Evolutionary conservation across 2,113 vertebrate species (phyloP).

Genomic region (Nerophis ophidion): DNA sequence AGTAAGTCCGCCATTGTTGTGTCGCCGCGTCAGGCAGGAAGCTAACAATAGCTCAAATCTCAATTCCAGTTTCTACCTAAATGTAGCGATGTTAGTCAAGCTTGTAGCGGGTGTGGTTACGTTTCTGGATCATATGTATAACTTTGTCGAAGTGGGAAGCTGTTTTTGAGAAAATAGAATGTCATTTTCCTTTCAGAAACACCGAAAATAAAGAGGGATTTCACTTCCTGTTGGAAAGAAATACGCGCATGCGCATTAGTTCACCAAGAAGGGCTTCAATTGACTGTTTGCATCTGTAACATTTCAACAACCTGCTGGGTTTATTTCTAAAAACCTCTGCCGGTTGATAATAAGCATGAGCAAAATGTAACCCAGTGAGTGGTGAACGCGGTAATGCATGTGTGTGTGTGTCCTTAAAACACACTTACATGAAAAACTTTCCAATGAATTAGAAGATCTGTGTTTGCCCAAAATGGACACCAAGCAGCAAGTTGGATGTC

Average conservation of each 20-base stretch:
- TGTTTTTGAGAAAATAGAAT: neutral
- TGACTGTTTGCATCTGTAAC: neutral
- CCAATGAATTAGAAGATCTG: too few relatives aligned
- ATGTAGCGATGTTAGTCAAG: neutral
- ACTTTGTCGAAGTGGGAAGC: neutral
- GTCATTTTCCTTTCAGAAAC: neutral
- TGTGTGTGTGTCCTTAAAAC: too few relatives aligned
- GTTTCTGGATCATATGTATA: neutral
- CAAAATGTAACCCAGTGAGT: too few relatives aligned
- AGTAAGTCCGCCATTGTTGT: constrained; percentile 51
- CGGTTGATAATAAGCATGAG: too few relatives aligned
- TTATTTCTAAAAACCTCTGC: neutral
- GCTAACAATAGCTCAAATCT: neutral
- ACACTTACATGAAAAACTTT: too few relatives aligned
- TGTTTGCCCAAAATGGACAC: too few relatives aligned
- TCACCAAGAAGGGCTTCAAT: neutral
- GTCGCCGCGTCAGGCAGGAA: neutral
- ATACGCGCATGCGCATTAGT: neutral
- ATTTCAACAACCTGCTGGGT: neutral
- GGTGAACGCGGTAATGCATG: too few relatives aligned
- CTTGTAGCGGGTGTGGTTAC: neutral
- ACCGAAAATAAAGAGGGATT: neutral
- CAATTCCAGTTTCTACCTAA: neutral
- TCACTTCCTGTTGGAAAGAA: neutral
- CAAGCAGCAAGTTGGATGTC: too few relatives aligned